A percentile compares a stretch with the other conserved stretches of the same genome.
These are phyloP conservation scores for Drosophila ogumai DNA, from an alignment of 1,140 invertebrate species.

Conservation along the genomic window DNA sequence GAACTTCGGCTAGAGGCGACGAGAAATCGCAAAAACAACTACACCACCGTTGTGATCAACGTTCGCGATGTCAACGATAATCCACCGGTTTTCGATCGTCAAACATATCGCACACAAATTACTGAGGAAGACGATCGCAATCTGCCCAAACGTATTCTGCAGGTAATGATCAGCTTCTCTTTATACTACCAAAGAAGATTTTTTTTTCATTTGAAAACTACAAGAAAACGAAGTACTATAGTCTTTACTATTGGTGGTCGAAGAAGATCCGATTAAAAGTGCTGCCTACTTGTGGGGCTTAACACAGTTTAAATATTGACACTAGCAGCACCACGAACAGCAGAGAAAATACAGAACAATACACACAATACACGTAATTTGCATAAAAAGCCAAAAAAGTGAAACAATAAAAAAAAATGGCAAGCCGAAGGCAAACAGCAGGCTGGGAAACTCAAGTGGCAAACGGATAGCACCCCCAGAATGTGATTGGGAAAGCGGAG, in stretches of 20 bases:
- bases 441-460: slow-evolving; percentile 39
- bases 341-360: slow-evolving; percentile 24
- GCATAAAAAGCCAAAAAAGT: slow-evolving; percentile 68
- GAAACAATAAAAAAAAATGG: slow-evolving; percentile 32
- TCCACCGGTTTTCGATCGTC: slow-evolving; percentile 88
- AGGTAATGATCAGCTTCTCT: slow-evolving; percentile 76
- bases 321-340: slow-evolving; percentile 23
- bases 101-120: slow-evolving; percentile 89
- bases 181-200: slow-evolving; percentile 43
- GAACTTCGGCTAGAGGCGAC: slow-evolving; percentile 88
- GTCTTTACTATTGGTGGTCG: too few species aligned
- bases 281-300: slow-evolving; percentile 34
- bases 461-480: slow-evolving; percentile 14
- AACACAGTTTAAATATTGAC: slow-evolving; percentile 72
- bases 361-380: slow-evolving; percentile 67
- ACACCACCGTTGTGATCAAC: slow-evolving; percentile 88
- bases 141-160: slow-evolving; percentile 88
- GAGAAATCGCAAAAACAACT: slow-evolving; percentile 88
- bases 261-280: background rate
- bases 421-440: slow-evolving; percentile 22
- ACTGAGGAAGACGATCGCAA: slow-evolving; percentile 89
- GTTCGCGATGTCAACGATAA: slow-evolving; percentile 89
- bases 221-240: background rate
- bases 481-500: slow-evolving; percentile 34
- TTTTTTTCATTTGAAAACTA: slow-evolving; percentile 5